Evolutionary conservation across 2,797 vertebrate species (phyloP), one percentile per base, ranked within the genome.

Genomic region (Yasuhikotakia modesta): DNA sequence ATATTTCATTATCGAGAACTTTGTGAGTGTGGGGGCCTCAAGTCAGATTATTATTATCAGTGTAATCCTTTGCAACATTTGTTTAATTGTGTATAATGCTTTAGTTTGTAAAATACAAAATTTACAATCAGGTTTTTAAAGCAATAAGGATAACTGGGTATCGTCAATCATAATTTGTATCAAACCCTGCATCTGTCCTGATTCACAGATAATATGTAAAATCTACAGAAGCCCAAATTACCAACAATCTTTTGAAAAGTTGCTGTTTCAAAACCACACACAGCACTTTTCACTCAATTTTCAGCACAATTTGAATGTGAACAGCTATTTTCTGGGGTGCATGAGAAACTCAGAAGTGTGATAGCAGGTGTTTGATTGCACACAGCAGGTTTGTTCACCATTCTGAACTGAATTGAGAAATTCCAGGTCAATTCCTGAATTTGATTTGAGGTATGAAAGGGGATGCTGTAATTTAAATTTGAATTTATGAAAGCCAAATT

Each of bases 211-310:
- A 58, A 58, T 27, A 58, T 14, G 5, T 27, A 13, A 60, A 60
- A 60, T 60, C 57, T 27, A 60, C 24, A 60, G 57, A 30, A 30
- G 14, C 13, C 57, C 57, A 60, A 30, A 60, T 60, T 60, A 60
- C 13, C 13, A 58, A 58, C 55, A 60, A 60, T 17, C 14, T 57
- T 57, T 57, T 2, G 21, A 24, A 57, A 57, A 57, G 21, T 24
- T 57, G 55, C 4, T 57, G 12, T 57, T 57, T 57, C 24, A 16
- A 60, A 60, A 60, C 22, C 24, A 60, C 24, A 60, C 22, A 13
- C 22, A 27, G 13, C 24, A 16, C 22, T 27, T 27, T 16, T 16
- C 13, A 58, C 22, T 27, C 22, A 27, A 24, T 57, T 57, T 57
- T 57, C 22, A 57, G 55, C 55, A 24, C 21, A 57, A 27, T 58